These are phyloP conservation scores for Lophura swinhoii DNA, from an alignment of 2,797 vertebrate species.

Conservation along the genomic window DNA sequence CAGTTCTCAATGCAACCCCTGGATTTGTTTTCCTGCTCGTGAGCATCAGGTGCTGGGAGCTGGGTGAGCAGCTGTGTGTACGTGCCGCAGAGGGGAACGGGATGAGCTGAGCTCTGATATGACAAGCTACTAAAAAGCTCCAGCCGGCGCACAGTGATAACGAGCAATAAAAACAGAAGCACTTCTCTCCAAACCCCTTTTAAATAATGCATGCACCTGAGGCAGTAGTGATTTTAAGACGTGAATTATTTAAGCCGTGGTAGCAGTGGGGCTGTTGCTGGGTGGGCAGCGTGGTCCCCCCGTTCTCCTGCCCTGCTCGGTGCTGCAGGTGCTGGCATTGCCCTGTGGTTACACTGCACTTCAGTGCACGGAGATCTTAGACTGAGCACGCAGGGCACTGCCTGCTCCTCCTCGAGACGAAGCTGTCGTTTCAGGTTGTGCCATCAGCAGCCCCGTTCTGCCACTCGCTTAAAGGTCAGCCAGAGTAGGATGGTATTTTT, in stretches of 20 bases:
- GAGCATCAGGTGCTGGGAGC: not conserved
- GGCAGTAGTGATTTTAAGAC: constrained; percentile 58
- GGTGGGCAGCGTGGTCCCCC: not conserved
- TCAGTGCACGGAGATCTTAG: not conserved
- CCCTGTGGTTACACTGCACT: not conserved
- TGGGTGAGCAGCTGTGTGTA: accelerated
- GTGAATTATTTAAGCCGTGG: constrained; percentile 60
- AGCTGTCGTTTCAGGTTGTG: constrained; percentile 4
- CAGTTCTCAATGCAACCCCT: accelerated
- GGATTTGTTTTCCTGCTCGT: not conserved
- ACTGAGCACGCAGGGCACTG: not conserved
- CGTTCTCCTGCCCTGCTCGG: not conserved
- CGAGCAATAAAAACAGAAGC: constrained; percentile 39
- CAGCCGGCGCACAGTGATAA: not conserved
- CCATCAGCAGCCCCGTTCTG: not conserved
- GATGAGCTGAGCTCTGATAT: not conserved
- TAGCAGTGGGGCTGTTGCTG: not conserved
- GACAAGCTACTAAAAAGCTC: not conserved
- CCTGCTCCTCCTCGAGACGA: not conserved
- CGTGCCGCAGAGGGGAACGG: accelerated
- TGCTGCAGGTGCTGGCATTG: not conserved
- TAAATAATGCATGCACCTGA: constrained; percentile 43
- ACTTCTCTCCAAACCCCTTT: constrained; percentile 3
- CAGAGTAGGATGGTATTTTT: not conserved
- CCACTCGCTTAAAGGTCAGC: constrained; percentile 50